Evolutionary conservation across 1,140 invertebrate genomes (phyloP).

Genomic region (Plutomurus gul): DNA sequence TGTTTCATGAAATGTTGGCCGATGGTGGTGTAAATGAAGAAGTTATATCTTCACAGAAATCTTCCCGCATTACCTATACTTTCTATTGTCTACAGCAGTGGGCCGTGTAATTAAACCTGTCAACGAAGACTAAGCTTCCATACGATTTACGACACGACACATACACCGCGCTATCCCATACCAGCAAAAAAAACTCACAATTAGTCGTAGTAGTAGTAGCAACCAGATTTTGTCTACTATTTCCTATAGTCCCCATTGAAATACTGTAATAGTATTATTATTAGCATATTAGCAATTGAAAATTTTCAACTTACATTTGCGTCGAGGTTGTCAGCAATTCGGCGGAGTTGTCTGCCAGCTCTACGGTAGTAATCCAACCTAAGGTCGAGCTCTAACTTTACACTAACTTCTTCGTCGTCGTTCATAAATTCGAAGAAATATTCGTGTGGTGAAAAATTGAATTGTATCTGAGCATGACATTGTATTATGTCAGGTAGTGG

Average conservation of each 20-base stretch:
- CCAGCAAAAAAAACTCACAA: not conserved
- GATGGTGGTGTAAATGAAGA: not conserved
- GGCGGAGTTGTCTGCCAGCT: slow-evolving; percentile 6
- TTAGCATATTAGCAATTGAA: too few relatives aligned
- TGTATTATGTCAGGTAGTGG: slow-evolving; percentile 34
- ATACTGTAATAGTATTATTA: not conserved
- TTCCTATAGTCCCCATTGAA: not conserved
- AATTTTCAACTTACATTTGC: slow-evolving; percentile 4
- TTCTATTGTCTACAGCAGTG: slow-evolving; percentile 19
- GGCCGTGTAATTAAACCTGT: slow-evolving; percentile 37
- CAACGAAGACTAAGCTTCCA: not conserved
- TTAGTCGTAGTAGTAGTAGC: not conserved
- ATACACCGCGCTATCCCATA: not conserved
- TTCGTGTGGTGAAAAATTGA: slow-evolving; percentile 16
- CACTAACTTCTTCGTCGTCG: not conserved
- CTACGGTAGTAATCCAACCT: not conserved
- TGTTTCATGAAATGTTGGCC: too few relatives aligned
- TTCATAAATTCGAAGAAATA: not conserved
- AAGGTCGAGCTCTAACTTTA: not conserved
- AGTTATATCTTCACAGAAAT: not conserved
- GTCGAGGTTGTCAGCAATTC: slow-evolving; percentile 30
- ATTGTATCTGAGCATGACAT: not conserved
- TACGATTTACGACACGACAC: slow-evolving; percentile 18
- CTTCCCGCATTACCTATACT: not conserved
- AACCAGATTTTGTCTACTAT: not conserved